phyloP scores from a whole-genome alignment of 2,888 invertebrate genomes.

The Cyrtodaria siliqua region DNA sequence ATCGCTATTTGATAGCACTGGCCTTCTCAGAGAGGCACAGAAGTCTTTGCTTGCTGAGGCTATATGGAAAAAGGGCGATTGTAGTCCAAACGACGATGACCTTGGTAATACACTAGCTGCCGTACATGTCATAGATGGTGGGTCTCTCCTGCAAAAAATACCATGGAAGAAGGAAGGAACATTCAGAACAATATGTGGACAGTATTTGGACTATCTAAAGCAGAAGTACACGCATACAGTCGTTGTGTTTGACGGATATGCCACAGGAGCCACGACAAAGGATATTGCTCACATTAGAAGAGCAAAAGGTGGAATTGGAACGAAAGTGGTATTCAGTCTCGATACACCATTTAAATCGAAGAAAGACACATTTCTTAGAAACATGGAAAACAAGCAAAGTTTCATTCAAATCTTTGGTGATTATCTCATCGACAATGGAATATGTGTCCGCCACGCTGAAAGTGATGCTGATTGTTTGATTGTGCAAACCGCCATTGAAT shows the following conservation, averaged over 20 bases:
- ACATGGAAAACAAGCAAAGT: constrained; percentile 9
- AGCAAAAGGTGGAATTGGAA: no score
- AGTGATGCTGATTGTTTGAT: constrained; percentile 9
- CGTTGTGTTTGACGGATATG: no score
- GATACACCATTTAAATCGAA: neutral
- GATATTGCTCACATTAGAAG: no score
- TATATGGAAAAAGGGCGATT: neutral
- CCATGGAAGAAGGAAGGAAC: no score
- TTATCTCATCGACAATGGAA: neutral
- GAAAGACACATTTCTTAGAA: constrained; percentile 6
- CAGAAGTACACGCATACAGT: no score
- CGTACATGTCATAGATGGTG: no score
- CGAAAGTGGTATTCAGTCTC: no score
- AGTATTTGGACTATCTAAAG: no score
- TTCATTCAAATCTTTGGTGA: constrained; percentile 4
- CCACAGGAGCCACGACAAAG: no score
- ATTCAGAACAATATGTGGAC: no score
- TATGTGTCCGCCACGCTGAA: neutral
- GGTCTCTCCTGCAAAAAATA: no score
- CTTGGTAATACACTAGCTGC: no score
- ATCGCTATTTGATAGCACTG: neutral
- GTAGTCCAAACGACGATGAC: neutral
- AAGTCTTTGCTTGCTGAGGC: neutral
- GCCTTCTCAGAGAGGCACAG: neutral
- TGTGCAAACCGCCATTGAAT: constrained; percentile 1